Evolutionary conservation across 2,888 invertebrate species (phyloP), one percentile per base, ranked within the genome.

Genomic region (Polyploca ridens): DNA sequence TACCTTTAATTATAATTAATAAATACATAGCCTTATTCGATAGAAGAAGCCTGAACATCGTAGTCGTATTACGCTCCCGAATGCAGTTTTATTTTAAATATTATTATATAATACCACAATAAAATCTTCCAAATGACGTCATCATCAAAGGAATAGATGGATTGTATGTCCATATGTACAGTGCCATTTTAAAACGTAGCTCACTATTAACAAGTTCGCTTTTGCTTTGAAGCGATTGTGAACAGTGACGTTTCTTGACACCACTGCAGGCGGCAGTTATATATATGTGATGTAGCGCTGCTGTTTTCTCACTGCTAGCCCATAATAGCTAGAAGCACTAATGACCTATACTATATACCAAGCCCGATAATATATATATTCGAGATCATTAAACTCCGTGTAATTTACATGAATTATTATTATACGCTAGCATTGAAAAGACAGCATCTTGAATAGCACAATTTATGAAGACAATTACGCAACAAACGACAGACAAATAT

Each of bases 401-500:
- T 19, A 54, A 19, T 54, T 19, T 2, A 54, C 19, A 19, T 19
- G 64, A 66, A 67, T 27, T 63, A 63, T 67, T 66, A 67, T 27
- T 63, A 63, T 67, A 70, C 68, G 72, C 77, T 86, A 83, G 83
- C 81, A 78, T 72, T 84, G 83, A 78, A 73, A 79, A 83, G 83
- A 86, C 79, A 78, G 79, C 75, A 70, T 19, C 69, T 69, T 72
- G 76, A 73, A 83, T 76, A 84, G 89, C 89, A 89, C 88, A 89
- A 89, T 78, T 19, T 76, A 83, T 75, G 75, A 85, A 82, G 80
- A 84, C 81, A 86, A 78, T 79, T 82, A 84, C 84, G 89, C 90
- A 84, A 87, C 90, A 91, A 90, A 85, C 81, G 78, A 84, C 82
- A 81, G 76, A 84, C 79, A 82, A 79, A 81, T 80, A 85, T 76